Percentiles rank a stretch among this genome's conserved stretches.
Conservation (phyloP, 2,113 vertebrate genomes). For the Periophthalmus modestus region DNA sequence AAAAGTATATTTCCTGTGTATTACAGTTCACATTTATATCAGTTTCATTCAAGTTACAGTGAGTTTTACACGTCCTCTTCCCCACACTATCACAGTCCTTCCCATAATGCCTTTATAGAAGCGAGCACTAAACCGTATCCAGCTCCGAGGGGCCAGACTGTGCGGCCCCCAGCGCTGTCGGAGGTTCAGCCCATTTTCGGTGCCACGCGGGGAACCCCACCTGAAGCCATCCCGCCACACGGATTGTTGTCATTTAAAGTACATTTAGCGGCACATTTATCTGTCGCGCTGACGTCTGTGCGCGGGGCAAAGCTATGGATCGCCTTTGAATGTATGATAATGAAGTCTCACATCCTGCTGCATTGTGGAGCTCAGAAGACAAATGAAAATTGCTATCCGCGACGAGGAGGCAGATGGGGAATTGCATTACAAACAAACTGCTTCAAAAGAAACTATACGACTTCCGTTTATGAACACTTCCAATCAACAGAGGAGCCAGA, state of each 20-base stretch:
- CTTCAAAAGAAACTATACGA: slow-evolving; percentile 8
- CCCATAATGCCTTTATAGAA: slow-evolving; percentile 5
- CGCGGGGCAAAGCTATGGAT: slow-evolving; percentile 34
- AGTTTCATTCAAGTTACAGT: not conserved
- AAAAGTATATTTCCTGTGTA: not conserved
- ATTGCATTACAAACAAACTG: not conserved
- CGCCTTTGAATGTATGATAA: slow-evolving; percentile 28
- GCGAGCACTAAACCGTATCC: slow-evolving; percentile 35
- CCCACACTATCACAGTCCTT: slow-evolving; percentile 8
- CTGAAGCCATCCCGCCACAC: slow-evolving; percentile 47
- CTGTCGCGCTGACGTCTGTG: slow-evolving; percentile 24
- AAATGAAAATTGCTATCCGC: slow-evolving; percentile 10
- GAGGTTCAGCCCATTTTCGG: slow-evolving; percentile 66
- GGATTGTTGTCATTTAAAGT: slow-evolving; percentile 50
- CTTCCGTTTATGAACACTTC: slow-evolving; percentile 6
- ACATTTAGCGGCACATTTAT: slow-evolving; percentile 36
- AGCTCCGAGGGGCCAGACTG: slow-evolving; percentile 32
- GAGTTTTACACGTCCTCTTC: not conserved
- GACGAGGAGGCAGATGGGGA: slow-evolving; percentile 17
- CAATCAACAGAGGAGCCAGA: slow-evolving; percentile 1
- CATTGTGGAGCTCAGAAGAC: slow-evolving; percentile 10
- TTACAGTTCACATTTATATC: not conserved
- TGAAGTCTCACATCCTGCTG: slow-evolving; percentile 22
- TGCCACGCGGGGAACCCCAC: slow-evolving; percentile 49
- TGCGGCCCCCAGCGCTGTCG: slow-evolving; percentile 35